phyloP scores from a whole-genome alignment of 2,113 vertebrate species.

The Gallinago paraguaiae region DNA sequence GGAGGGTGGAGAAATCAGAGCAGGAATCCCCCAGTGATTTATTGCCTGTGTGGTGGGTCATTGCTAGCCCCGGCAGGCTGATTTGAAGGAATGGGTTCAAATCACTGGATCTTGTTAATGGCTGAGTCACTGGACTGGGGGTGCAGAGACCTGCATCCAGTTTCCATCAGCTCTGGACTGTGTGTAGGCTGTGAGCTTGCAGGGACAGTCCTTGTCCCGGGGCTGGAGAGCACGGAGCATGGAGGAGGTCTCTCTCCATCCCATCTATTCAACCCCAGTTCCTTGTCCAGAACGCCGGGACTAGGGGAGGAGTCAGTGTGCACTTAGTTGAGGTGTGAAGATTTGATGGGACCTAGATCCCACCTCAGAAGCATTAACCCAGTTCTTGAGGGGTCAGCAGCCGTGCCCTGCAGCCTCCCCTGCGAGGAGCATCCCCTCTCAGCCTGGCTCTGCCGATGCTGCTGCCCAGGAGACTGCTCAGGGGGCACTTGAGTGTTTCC shows the following conservation, averaged over 20 bases:
- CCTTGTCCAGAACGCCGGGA: too few species aligned
- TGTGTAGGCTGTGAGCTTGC: neutral
- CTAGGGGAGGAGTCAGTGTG: accelerated
- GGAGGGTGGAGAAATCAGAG: neutral
- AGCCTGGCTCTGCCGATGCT: too few species aligned
- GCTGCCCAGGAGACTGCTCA: neutral
- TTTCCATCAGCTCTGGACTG: neutral
- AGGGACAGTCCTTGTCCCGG: neutral
- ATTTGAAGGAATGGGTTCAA: neutral
- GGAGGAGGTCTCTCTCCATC: accelerated
- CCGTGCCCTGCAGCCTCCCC: neutral
- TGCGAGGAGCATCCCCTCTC: neutral
- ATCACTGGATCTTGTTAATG: neutral
- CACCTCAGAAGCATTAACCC: neutral
- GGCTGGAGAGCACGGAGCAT: neutral
- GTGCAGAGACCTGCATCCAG: neutral
- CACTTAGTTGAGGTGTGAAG: neutral
- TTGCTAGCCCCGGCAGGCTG: neutral
- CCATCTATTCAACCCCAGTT: neutral
- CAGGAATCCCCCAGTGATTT: neutral
- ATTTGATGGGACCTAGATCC: neutral
- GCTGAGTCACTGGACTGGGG: neutral
- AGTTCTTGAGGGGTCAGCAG: neutral
- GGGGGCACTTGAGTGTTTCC: neutral
- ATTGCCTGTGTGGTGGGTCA: neutral